Evolutionary conservation across 2,113 vertebrate species (phyloP).

Genomic region (Bothrops jararaca): DNA sequence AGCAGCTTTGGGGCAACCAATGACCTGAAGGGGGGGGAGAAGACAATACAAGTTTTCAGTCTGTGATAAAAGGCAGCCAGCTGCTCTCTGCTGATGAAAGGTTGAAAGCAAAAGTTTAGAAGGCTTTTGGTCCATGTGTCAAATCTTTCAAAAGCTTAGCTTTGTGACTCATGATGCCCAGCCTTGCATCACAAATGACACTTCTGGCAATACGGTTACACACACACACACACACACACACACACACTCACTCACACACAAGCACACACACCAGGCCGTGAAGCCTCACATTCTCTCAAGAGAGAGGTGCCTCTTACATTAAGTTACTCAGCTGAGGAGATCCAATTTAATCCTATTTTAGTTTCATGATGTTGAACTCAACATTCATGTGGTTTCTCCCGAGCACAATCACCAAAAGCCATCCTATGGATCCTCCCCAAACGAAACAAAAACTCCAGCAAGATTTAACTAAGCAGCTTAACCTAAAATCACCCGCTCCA

Average conservation of each 20-base stretch:
- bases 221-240: background rate
- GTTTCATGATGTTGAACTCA: background rate
- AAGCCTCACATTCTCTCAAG: background rate
- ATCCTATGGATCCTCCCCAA: too few species aligned
- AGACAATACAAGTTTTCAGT: background rate
- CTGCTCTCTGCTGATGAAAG: background rate
- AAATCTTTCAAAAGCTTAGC: background rate
- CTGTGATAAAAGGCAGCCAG: background rate
- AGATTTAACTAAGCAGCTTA: background rate
- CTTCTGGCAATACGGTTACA: rapidly evolving
- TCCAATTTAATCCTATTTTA: background rate
- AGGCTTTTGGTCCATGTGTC: background rate
- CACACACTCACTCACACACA: background rate
- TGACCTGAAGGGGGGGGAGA: constrained; percentile 65
- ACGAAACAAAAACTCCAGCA: background rate
- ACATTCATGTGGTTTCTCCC: background rate
- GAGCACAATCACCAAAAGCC: background rate
- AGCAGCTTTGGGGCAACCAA: constrained; percentile 74
- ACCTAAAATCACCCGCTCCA: background rate
- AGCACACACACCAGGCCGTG: background rate
- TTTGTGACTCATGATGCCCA: background rate
- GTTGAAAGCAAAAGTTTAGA: background rate
- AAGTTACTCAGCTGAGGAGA: background rate
- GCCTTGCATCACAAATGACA: background rate
- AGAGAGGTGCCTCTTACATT: background rate